A percentile compares a stretch with the other conserved stretches of the same genome.
phyloP scores from a whole-genome alignment of 2,797 vertebrate genomes.

The Xiphophorus birchmanni region DNA sequence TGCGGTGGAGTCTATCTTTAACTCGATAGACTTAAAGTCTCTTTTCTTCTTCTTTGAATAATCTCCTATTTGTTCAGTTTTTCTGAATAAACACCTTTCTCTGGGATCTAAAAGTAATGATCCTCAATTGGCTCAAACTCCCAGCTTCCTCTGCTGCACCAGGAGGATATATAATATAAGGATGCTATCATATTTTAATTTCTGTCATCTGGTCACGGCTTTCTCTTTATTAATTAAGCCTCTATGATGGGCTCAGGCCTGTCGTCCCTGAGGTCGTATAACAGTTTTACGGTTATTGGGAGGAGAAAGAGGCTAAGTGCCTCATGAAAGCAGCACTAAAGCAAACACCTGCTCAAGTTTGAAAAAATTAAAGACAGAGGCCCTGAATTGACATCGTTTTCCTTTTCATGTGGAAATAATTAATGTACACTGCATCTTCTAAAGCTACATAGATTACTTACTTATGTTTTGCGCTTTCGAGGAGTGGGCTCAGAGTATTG shows the following conservation, averaged over 20 bases:
- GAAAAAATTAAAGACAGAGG: constrained; percentile 10
- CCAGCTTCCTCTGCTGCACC: constrained; percentile 34
- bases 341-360: constrained; percentile 73
- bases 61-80: constrained; percentile 30
- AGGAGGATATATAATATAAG: constrained; percentile 37
- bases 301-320: constrained; percentile 62
- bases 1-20: too few relatives aligned
- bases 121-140: constrained; percentile 51
- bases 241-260: constrained; percentile 60
- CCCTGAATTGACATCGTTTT: constrained; percentile 15
- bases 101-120: constrained; percentile 37
- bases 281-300: constrained; percentile 73
- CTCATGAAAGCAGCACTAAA: constrained; percentile 77
- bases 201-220: constrained; percentile 42
- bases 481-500: neutral
- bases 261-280: constrained; percentile 60
- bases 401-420: constrained; percentile 52
- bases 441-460: constrained; percentile 18
- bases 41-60: constrained; percentile 31
- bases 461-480: constrained; percentile 2
- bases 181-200: constrained; percentile 57
- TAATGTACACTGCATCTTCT: constrained; percentile 41
- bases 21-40: constrained; percentile 36
- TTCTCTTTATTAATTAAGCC: constrained; percentile 74
- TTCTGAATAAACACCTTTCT: constrained; percentile 20